Evolutionary conservation across 1,140 invertebrate species (phyloP), one percentile per base, ranked within the genome.

Genomic region (Euschistus heros): DNA sequence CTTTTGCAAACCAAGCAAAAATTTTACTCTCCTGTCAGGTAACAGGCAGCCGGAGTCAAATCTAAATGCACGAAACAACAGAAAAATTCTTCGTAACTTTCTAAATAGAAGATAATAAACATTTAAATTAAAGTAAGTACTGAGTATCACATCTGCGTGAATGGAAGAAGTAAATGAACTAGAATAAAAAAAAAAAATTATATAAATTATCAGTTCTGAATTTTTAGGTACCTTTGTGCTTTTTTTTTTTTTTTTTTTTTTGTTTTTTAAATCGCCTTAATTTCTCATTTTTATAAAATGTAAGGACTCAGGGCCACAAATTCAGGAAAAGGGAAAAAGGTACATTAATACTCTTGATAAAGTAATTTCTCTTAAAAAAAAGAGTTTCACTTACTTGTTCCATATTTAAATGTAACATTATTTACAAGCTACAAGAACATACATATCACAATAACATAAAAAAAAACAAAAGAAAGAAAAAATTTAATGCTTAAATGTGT

Each of bases 341-440:
- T 18, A 50, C n/a, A 50, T 18, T 20, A 57, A 57, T 20, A 27
- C 18, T 24, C 3, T 10, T 24, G 54, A 15, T 24, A 26, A 22
- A 17, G 18, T 17, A 57, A 2, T 22, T 27, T 26, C 18, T 57
- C 54, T 57, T 57, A 26, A 26, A 57, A n/a, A 57, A 54, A 57
- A 57, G 54, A 57, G 54, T 57, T 24, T 26, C 54, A 57, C 54
- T 57, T 26, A 57, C 20, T 24, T 57, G 18, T 57, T 57, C 54
- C 54, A 22, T 57, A 24, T 22, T 50, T 50, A 20, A 20, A 20
- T 50, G n/a, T 50, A 57, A 57, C 18, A 57, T 24, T 57, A 57
- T 57, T 57, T 57, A 57, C 54, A 57, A 22, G 24, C 54, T 57
- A 57, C 54, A 57, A 57, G 54, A 57, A 57, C 54, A 57, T 57